Evolutionary conservation across 2,888 invertebrate species (phyloP).

Genomic region (Cordilura impudica): DNA sequence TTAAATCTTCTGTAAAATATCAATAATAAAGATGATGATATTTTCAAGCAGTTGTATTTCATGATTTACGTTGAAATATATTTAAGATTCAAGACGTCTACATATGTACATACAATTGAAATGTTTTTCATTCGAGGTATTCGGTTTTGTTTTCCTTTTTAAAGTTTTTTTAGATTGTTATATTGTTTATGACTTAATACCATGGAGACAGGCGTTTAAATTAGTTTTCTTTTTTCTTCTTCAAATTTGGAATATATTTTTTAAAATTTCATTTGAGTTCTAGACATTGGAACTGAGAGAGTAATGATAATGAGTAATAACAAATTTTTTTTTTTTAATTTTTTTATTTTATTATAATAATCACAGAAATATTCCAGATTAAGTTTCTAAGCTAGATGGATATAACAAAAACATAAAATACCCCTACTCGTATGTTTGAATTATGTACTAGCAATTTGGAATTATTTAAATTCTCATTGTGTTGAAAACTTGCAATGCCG

Average conservation of each 20-base stretch:
- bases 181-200: constrained; percentile 39
- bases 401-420: no score
- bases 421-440: no score
- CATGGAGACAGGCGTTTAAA: constrained; percentile 15
- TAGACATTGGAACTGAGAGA: background rate
- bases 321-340: constrained; percentile 8
- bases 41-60: constrained; percentile 49
- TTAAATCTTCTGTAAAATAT: constrained; percentile 7
- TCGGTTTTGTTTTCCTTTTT: background rate
- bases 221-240: background rate
- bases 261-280: background rate
- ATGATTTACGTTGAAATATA: constrained; percentile 21
- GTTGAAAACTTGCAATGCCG: no score
- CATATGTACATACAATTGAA: constrained; percentile 40
- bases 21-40: constrained; percentile 39
- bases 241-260: background rate
- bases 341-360: no score
- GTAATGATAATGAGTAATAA: background rate
- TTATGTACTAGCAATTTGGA: no score
- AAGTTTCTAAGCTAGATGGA: no score
- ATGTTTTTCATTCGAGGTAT: constrained; percentile 27
- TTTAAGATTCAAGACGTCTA: constrained; percentile 21
- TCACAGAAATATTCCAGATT: no score
- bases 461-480: no score
- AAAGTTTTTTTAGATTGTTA: constrained; percentile 4